Conservation (phyloP, 2,888 invertebrate species). For the Melipona beecheii region DNA sequence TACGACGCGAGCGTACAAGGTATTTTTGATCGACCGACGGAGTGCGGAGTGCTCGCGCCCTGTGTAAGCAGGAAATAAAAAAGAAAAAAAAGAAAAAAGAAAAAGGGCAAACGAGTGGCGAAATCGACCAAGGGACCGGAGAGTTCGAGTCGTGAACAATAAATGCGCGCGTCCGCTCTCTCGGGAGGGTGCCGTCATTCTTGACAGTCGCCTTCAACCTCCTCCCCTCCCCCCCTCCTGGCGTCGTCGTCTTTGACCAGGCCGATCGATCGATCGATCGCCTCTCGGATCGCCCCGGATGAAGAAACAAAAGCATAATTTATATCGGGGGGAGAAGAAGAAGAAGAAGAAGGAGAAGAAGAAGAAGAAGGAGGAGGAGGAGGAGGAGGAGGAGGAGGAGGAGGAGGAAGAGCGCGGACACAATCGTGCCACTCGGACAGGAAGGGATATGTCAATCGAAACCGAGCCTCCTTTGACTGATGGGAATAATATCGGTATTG, state of each 20-base stretch:
- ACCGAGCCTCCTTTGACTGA: constrained; percentile 16
- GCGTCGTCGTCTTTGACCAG: constrained; percentile 49
- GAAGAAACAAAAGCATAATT: constrained; percentile 70
- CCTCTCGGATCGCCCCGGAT: constrained; percentile 26
- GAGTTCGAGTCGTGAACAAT: constrained; percentile 61
- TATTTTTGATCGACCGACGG: constrained; percentile 2
- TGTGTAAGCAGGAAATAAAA: not conserved
- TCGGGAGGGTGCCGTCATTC: constrained; percentile 68
- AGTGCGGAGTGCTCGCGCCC: constrained; percentile 9
- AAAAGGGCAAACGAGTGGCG: constrained; percentile 17
- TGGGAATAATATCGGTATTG: constrained; percentile 60
- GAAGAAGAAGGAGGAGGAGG: constrained; percentile 3
- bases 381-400: not conserved
- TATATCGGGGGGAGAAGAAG: constrained; percentile 36
- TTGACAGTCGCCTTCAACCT: constrained; percentile 62
- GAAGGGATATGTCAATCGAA: constrained; percentile 59
- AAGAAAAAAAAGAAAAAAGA: constrained; percentile 38
- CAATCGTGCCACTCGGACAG: constrained; percentile 34
- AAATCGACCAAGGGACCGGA: constrained; percentile 38
- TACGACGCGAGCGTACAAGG: not conserved
- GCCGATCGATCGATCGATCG: constrained; percentile 31
- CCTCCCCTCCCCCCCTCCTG: constrained; percentile 10
- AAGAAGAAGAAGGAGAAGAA: constrained; percentile 2
- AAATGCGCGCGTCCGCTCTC: constrained; percentile 67
- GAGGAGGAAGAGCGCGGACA: constrained; percentile 22